phyloP scores from a whole-genome alignment of 2,113 vertebrate genomes.

The Rana temporaria region DNA sequence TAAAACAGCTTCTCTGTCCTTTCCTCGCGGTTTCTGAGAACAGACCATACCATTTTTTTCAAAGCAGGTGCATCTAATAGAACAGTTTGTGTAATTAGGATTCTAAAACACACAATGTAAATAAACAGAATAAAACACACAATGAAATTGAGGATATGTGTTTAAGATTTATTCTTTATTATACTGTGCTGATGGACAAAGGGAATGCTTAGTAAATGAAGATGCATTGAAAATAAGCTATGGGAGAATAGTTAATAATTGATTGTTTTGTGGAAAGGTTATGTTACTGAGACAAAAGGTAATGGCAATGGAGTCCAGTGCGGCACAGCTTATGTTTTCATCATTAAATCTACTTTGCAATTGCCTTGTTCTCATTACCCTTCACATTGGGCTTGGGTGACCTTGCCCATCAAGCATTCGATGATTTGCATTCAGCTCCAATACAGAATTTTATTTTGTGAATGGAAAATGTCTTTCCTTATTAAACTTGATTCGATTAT shows the following conservation, averaged over 20 bases:
- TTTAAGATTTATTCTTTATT: slow-evolving; percentile 50
- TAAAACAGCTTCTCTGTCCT: not conserved
- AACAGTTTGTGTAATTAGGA: slow-evolving; percentile 47
- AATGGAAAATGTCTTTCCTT: not conserved
- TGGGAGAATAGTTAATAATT: slow-evolving; percentile 50
- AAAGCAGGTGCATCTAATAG: slow-evolving; percentile 43
- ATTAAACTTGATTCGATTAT: not conserved
- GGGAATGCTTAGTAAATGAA: slow-evolving; percentile 40
- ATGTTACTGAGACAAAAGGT: slow-evolving; percentile 52
- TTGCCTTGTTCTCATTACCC: slow-evolving; percentile 29
- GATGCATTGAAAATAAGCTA: slow-evolving; percentile 45
- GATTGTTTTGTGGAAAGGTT: slow-evolving; percentile 46
- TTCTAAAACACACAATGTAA: slow-evolving; percentile 44
- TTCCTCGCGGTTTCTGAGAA: not conserved
- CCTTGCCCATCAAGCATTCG: slow-evolving; percentile 8
- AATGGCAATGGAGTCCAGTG: slow-evolving; percentile 36
- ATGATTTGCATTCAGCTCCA: not conserved
- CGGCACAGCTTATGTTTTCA: slow-evolving; percentile 41
- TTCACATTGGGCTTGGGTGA: slow-evolving; percentile 1
- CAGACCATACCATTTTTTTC: slow-evolving; percentile 4
- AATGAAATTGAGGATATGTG: slow-evolving; percentile 43
- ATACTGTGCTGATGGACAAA: slow-evolving; percentile 49
- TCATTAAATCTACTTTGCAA: slow-evolving; percentile 38
- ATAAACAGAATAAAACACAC: slow-evolving; percentile 42
- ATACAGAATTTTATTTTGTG: not conserved